Conservation (phyloP, 2,113 vertebrate genomes). For the Tetraodon nigroviridis region DNA sequence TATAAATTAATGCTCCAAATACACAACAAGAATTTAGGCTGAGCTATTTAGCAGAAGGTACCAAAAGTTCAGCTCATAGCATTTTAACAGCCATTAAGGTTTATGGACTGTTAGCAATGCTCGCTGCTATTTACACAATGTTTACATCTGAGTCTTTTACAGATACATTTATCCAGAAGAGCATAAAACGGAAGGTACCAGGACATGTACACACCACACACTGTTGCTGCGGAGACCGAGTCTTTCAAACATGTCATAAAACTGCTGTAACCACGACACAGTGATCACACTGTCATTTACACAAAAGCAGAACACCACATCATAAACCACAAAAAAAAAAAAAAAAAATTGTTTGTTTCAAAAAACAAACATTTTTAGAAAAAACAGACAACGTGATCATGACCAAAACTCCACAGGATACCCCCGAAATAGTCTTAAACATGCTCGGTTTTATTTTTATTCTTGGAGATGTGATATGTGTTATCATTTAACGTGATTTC, state of each 20-base stretch:
- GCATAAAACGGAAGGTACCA: slow-evolving; percentile 18
- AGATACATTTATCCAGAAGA: slow-evolving; percentile 14
- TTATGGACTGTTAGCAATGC: slow-evolving; percentile 3
- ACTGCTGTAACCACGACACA: slow-evolving; percentile 40
- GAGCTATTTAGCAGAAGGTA: no score
- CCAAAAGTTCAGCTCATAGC: no score
- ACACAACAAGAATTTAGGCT: no score
- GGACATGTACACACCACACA: not conserved
- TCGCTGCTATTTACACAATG: slow-evolving; percentile 25
- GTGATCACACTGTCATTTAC: slow-evolving; percentile 16
- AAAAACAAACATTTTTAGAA: no score
- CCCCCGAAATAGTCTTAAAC: no score
- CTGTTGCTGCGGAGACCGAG: slow-evolving; percentile 35
- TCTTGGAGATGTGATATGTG: slow-evolving; percentile 15
- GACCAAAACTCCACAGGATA: no score
- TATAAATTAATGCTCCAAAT: no score
- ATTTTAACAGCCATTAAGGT: no score
- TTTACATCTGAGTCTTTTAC: slow-evolving; percentile 57
- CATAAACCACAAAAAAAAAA: not conserved
- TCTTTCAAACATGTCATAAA: slow-evolving; percentile 14
- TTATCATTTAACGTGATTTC: slow-evolving; percentile 38
- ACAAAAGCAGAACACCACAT: slow-evolving; percentile 1
- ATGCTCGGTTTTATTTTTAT: no score
- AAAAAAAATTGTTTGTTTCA: no score
- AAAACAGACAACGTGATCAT: no score